Conservation (phyloP, 2,113 vertebrate species). For the Hystrix brachyura region DNA sequence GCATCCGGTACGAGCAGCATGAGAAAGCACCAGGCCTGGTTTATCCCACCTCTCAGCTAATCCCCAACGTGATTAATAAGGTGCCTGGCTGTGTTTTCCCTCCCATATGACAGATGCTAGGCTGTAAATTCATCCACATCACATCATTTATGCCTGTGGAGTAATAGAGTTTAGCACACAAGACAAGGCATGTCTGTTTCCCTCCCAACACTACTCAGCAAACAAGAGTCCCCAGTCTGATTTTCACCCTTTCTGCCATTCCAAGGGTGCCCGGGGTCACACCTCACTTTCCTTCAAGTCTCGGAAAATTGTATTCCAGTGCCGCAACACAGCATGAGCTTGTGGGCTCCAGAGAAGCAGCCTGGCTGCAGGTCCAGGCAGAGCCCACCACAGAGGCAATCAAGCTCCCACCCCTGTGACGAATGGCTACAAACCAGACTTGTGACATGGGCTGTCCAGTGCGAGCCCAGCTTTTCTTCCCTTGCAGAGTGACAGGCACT, state of each 20-base stretch:
- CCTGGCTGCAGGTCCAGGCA: background rate
- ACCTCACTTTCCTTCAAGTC: background rate
- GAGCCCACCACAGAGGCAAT: background rate
- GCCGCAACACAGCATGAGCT: background rate
- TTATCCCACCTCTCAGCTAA: slow-evolving; percentile 78
- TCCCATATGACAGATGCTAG: slow-evolving; percentile 75
- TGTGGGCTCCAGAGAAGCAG: background rate
- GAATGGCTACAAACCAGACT: background rate
- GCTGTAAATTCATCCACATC: slow-evolving; percentile 69
- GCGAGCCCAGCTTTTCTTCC: background rate
- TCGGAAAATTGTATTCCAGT: slow-evolving; percentile 11
- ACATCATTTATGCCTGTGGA: slow-evolving; percentile 65
- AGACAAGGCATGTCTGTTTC: background rate
- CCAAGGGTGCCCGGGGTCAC: background rate
- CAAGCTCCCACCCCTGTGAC: background rate
- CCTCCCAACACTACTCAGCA: background rate
- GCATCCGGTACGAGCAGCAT: slow-evolving; percentile 58
- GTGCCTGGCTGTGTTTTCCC: slow-evolving; percentile 70
- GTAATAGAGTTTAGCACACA: slow-evolving; percentile 58
- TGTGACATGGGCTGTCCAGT: background rate
- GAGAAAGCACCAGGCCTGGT: slow-evolving; percentile 74
- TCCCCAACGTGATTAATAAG: slow-evolving; percentile 81
- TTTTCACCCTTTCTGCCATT: background rate
- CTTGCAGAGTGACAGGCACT: background rate
- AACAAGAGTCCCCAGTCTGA: background rate